Base-by-base conservation (phyloP, 2,797 vertebrate species). In the Acropternis orthonyx region DNA sequence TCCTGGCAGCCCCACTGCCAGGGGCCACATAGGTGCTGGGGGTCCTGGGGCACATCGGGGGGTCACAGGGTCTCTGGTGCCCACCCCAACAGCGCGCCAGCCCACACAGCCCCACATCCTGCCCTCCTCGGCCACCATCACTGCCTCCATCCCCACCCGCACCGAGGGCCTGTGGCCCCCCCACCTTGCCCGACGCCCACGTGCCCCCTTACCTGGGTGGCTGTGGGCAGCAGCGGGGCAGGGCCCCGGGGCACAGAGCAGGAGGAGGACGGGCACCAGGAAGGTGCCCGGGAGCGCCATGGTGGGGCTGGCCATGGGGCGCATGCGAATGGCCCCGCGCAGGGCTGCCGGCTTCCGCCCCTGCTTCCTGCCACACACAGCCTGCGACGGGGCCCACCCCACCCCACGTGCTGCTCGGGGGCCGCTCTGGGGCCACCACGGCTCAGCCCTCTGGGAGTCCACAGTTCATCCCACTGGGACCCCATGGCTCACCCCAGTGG, bases 271-370 rank as follows among this genome's bases (percentile, higher is more conserved):
- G 52, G 66, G 22, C 5, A 2, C 0, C 2, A 92, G 39, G 63
- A 91, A 67, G 61, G 28, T 0, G 5, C 39, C 1, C 2, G 44
- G 59, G 55, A 48, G 39, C 0, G 43, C 84, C 95, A 94, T 94
- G 84, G 71, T 1, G 16, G 28, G 18, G 24, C 1, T 6, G 51
- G 20, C 9, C 0, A 1, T 19, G 23, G 28, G 22, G 59, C 1
- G n/a, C 4, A 2, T 34, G 84, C 1, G 3, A 75, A 5, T 32
- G 17, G 79, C 32, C 34, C 6, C 0, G 1, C 0, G 1, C 59
- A 12, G 15, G 13, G 48, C 80, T 41, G 63, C 24, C 0, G 4
- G 20, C 78, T 95, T 93, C 93, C 84, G 78, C 67, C 37, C 8
- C 28, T 0, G 12, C 92, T 96, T 96, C 91, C 89, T 95, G 93